These are phyloP conservation scores for Canis aureus DNA, from an alignment of 2,113 vertebrate genomes.

Conservation along the genomic window DNA sequence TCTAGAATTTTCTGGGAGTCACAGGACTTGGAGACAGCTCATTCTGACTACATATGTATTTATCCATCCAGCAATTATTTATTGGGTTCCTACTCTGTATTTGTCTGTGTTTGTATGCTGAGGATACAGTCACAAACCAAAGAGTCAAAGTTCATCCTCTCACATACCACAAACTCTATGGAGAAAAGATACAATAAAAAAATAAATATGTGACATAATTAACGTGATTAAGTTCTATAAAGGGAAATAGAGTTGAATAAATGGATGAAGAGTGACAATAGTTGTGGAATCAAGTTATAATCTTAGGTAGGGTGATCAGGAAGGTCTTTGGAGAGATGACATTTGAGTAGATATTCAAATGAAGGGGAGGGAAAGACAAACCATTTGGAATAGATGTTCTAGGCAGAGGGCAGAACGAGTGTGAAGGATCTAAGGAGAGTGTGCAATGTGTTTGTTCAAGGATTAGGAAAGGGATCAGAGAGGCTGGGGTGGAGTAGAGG, in stretches of 20 bases:
- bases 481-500: neutral
- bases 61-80: neutral
- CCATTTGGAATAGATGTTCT: neutral
- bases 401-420: neutral
- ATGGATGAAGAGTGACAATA: neutral
- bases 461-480: neutral
- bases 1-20: slow-evolving; percentile 69
- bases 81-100: neutral
- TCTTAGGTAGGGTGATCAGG: neutral
- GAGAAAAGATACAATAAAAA: neutral
- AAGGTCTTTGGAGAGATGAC: neutral
- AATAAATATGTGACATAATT: neutral
- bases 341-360: neutral
- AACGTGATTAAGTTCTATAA: neutral
- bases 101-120: neutral
- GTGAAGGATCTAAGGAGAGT: neutral
- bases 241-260: neutral
- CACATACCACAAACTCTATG: neutral
- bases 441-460: neutral
- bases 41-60: slow-evolving; percentile 3
- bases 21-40: neutral
- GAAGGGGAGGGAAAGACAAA: neutral
- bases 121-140: neutral
- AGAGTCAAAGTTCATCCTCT: neutral
- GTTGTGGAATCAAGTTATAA: neutral